These are phyloP conservation scores for Tachina lurida DNA, from an alignment of 2,888 invertebrate genomes.

Conservation along the genomic window DNA sequence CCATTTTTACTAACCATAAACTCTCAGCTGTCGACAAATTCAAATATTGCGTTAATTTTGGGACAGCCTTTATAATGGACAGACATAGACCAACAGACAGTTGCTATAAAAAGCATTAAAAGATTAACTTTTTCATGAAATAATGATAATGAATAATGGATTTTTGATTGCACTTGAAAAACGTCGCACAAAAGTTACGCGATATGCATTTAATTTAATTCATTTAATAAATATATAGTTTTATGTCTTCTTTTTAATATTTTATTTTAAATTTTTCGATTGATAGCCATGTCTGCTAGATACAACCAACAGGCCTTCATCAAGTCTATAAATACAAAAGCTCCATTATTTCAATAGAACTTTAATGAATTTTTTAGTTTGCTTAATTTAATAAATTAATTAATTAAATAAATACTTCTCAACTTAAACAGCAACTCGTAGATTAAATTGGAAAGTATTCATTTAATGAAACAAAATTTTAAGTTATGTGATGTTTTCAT, in stretches of 20 bases:
- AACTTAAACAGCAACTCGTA: too few species aligned
- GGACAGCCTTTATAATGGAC: neutral
- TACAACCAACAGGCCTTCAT: neutral
- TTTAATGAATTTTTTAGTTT: too few species aligned
- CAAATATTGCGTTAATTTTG: too few species aligned
- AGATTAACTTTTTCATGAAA: slow-evolving; percentile 55
- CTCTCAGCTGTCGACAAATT: too few species aligned
- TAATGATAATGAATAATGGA: slow-evolving; percentile 48
- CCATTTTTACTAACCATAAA: too few species aligned
- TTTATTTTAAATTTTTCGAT: neutral
- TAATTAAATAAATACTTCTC: too few species aligned
- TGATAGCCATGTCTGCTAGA: neutral
- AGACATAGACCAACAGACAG: slow-evolving; percentile 26
- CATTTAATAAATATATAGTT: slow-evolving; percentile 3
- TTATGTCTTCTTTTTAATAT: neutral
- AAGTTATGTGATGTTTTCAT: too few species aligned
- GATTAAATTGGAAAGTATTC: too few species aligned
- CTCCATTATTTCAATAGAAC: too few species aligned
- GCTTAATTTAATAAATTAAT: too few species aligned
- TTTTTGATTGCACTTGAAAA: slow-evolving; percentile 5
- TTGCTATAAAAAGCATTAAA: slow-evolving; percentile 39
- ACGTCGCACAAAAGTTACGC: neutral
- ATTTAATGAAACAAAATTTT: too few species aligned
- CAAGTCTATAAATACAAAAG: slow-evolving; percentile 15
- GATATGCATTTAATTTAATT: slow-evolving; percentile 34